Percentiles rank a stretch among this genome's conserved stretches.
Evolutionary conservation across 1,140 invertebrate species (phyloP).

Genomic region (Doryteuthis pealeii): DNA sequence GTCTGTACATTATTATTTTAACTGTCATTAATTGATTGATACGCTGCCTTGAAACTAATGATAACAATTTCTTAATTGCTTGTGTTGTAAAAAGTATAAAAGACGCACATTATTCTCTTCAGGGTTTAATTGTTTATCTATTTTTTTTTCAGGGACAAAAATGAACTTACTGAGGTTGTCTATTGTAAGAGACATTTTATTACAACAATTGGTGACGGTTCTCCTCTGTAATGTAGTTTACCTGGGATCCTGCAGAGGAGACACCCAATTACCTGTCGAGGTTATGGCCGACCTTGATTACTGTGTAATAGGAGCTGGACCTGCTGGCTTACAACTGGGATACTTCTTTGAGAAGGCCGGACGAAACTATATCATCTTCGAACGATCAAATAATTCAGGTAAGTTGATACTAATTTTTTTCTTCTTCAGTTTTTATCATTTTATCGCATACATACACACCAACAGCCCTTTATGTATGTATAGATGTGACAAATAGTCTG

Average conservation of each 20-base stretch:
- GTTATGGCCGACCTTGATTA: constrained; percentile 50
- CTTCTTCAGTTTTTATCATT: too few relatives aligned
- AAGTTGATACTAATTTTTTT: constrained; percentile 11
- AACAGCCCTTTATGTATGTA: too few relatives aligned
- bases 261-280: background rate
- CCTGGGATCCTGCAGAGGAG: background rate
- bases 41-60: too few relatives aligned
- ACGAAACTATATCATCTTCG: constrained; percentile 61
- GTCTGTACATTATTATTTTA: too few relatives aligned
- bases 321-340: constrained; percentile 61
- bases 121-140: background rate
- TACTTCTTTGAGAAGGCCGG: constrained; percentile 54
- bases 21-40: too few relatives aligned
- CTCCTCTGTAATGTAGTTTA: background rate
- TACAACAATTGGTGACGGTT: background rate
- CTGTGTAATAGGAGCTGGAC: constrained; percentile 62
- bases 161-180: background rate
- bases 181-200: background rate
- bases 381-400: constrained; percentile 60
- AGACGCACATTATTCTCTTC: background rate
- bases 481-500: too few relatives aligned
- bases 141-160: background rate
- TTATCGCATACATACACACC: too few relatives aligned
- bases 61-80: too few relatives aligned
- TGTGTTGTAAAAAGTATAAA: too few relatives aligned